Percentiles rank a stretch among this genome's conserved stretches.
Evolutionary conservation across 2,888 invertebrate genomes (phyloP).

Genomic region (Tinea semifulvella): DNA sequence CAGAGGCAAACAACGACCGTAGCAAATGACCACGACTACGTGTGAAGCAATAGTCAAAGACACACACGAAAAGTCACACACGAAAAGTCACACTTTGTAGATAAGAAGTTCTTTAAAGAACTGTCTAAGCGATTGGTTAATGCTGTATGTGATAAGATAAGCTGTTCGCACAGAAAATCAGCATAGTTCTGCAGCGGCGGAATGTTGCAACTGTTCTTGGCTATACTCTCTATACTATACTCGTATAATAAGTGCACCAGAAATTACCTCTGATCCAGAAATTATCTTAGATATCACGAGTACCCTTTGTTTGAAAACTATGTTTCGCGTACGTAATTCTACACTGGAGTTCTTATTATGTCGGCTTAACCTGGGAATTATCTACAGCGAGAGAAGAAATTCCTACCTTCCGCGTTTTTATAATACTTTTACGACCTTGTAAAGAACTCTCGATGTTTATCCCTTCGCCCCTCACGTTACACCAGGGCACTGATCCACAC

Average conservation of each 20-base stretch:
- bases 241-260: conserved; percentile 1
- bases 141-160: no score
- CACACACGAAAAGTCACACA: conserved; percentile 9
- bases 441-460: no score
- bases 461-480: no score
- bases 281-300: not conserved
- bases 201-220: no score
- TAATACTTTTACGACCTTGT: no score
- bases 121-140: no score
- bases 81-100: conserved; percentile 6
- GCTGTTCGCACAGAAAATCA: no score
- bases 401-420: conserved; percentile 5
- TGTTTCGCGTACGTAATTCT: conserved; percentile 1
- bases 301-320: conserved; percentile 10
- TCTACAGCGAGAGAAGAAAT: not conserved
- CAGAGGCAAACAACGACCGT: conserved; percentile 2
- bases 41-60: conserved; percentile 3
- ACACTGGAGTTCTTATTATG: conserved; percentile 2
- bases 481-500: no score
- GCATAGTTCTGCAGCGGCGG: no score
- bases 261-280: conserved; percentile 1
- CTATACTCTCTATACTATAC: no score
- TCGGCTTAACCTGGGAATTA: not conserved
- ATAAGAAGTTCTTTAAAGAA: no score
- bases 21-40: conserved; percentile 1